A percentile compares a stretch with the other conserved stretches of the same genome.
Conservation (phyloP, 2,113 vertebrate species). For the Myxocyprinus asiaticus region DNA sequence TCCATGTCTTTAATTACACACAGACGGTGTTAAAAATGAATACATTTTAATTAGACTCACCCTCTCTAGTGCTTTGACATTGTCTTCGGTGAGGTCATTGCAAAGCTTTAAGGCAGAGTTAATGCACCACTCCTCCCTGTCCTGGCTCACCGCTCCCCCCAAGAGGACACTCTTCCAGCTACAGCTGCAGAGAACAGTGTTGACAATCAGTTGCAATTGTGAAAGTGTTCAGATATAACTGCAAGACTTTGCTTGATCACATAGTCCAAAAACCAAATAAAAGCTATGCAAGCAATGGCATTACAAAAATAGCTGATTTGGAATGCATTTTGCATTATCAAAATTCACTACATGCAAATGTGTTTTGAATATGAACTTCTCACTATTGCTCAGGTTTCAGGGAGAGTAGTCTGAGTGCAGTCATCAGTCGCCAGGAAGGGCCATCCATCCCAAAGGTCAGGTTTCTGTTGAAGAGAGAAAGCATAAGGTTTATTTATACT, state of each 20-base stretch:
- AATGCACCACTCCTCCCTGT: conserved; percentile 73
- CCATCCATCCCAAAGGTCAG: conserved; percentile 87
- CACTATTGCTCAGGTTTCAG: conserved; percentile 81
- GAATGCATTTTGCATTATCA: neutral
- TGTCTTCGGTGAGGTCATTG: conserved; percentile 70
- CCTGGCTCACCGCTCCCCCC: conserved; percentile 78
- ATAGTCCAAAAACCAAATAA: no score
- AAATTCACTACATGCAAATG: neutral
- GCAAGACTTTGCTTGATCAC: no score
- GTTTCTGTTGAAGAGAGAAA: conserved; percentile 71
- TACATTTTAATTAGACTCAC: conserved; percentile 61
- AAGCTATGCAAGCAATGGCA: no score
- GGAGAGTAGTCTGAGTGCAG: conserved; percentile 78
- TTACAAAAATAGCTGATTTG: neutral
- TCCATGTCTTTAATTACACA: conserved; percentile 29
- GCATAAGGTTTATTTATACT: neutral
- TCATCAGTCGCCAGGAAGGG: conserved; percentile 89
- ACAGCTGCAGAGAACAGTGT: conserved; percentile 65
- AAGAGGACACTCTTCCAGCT: conserved; percentile 84
- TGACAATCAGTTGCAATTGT: neutral
- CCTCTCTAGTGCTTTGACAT: conserved; percentile 72
- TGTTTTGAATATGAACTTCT: conserved; percentile 56
- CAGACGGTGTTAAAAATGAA: neutral
- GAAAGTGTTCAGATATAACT: no score
- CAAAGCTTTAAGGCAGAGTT: conserved; percentile 76